These are phyloP conservation scores for Ophion costatus DNA, from an alignment of 2,888 invertebrate genomes.

Conservation along the genomic window DNA sequence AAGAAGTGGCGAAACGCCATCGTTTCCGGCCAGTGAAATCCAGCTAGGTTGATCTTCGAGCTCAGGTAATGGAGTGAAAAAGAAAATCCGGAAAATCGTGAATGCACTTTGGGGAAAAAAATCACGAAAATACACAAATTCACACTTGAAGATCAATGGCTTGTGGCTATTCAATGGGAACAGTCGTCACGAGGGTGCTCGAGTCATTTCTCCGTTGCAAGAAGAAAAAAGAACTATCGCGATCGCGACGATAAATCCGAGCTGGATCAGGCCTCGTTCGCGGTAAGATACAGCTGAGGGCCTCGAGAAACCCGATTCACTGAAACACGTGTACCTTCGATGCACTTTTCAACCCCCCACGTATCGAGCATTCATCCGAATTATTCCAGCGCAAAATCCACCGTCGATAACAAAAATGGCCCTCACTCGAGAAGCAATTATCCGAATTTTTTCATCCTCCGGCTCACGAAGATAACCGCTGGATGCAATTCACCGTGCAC, in stretches of 20 bases:
- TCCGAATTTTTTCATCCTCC: background rate
- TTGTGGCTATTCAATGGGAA: background rate
- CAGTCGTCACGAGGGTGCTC: constrained; percentile 16
- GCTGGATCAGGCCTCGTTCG: constrained; percentile 4
- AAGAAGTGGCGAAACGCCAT: constrained; percentile 54
- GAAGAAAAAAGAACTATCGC: constrained; percentile 5
- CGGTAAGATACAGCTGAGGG: background rate
- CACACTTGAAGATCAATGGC: constrained; percentile 10
- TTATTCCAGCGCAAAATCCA: constrained; percentile 9
- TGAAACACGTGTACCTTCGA: constrained; percentile 37
- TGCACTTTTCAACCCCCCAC: constrained; percentile 27
- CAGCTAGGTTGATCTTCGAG: constrained; percentile 2
- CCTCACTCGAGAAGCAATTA: background rate
- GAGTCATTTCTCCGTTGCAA: constrained; percentile 11
- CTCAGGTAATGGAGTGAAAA: background rate
- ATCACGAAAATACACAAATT: constrained; percentile 34
- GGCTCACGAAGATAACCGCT: background rate
- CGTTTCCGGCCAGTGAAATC: constrained; percentile 23
- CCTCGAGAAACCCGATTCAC: constrained; percentile 2
- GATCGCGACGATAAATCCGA: constrained; percentile 6
- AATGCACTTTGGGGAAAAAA: constrained; percentile 6
- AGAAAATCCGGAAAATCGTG: background rate
- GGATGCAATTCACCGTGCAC: constrained; percentile 8
- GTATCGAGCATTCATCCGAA: background rate
- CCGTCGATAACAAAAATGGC: background rate